Base-by-base conservation (phyloP, 2,797 vertebrate genomes). In the Melanotaenia parkinsoni region DNA sequence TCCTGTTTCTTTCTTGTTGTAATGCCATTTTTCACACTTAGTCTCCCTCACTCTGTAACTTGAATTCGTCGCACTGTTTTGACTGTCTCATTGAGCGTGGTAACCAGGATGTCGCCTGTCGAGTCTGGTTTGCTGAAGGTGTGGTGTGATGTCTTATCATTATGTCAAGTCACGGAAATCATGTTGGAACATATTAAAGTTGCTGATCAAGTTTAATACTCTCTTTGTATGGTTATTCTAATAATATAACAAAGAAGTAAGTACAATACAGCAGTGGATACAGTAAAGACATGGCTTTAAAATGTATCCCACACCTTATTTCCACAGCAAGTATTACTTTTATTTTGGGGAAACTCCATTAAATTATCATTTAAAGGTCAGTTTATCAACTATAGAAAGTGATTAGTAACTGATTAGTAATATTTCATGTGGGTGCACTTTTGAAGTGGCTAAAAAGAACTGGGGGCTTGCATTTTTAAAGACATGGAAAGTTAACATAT, bases 121-220 rank as follows among this genome's bases (percentile, higher is more conserved):
- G 12, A 1, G 1, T 62, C 60, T 64, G 58, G 64, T 82, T 80
- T 65, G 51, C 0, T 28, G 7, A 79, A 47, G 74, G 70, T 30
- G 74, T 63, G 53, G 32, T 10, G 1, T 3, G 11, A 24, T 51
- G 5, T 9, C 38, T 1, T 24, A 3, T n/a, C 14, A 28, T 35
- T 5, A 8, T 3, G 7, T 18, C 13, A 53, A 9, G 14, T 18
- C 12, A 16, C 16, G 22, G 22, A 14, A 40, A 35, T 26, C 22
- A 53, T 16, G 3, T 14, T 3, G 4, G 13, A 40, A 40, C 38
- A 40, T 35, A 2, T 40, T 13, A 14, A 43, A 43, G 40, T 2
- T 4, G 5, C 16, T 43, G 40, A 43, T 43, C 4, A 13, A 18
- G 40, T 43, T 16, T 16, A 43, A 5, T 43, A 18, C 1, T 18